Conservation (phyloP, 2,888 invertebrate species). For the Stenoptilia bipunctidactyla region DNA sequence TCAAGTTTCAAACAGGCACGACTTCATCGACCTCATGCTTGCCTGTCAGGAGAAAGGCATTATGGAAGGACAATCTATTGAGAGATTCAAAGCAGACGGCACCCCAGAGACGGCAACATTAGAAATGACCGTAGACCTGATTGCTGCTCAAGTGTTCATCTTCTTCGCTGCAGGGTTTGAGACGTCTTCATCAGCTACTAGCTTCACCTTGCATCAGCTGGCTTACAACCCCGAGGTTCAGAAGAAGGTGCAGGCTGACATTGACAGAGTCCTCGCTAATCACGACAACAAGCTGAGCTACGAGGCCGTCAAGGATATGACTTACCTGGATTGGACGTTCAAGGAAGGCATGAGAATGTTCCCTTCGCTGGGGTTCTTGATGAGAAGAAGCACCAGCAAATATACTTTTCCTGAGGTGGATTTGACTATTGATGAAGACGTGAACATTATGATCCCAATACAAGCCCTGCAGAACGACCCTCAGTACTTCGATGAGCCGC, state of each 20-base stretch:
- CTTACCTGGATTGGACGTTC: constrained; percentile 25
- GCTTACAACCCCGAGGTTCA: constrained; percentile 35
- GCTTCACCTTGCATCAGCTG: constrained; percentile 30
- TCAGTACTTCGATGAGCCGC: constrained; percentile 21
- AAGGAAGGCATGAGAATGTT: constrained; percentile 23
- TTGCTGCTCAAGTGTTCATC: constrained; percentile 12
- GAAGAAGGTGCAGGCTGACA: constrained; percentile 27
- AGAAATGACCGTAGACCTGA: constrained; percentile 19
- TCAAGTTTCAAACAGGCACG: constrained; percentile 17
- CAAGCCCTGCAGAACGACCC: constrained; percentile 24
- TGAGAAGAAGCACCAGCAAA: constrained; percentile 16
- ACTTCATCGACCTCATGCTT: constrained; percentile 21
- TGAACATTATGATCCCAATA: constrained; percentile 19
- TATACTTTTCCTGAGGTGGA: constrained; percentile 21
- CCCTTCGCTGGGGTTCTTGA: constrained; percentile 18
- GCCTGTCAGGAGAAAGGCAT: constrained; percentile 17
- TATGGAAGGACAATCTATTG: constrained; percentile 16
- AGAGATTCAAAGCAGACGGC: constrained; percentile 14
- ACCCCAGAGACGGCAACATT: constrained; percentile 17
- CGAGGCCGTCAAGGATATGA: constrained; percentile 29
- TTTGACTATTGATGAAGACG: constrained; percentile 21
- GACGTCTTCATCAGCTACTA: constrained; percentile 31
- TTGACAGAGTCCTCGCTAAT: constrained; percentile 24
- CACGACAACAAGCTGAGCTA: constrained; percentile 23
- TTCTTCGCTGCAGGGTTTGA: constrained; percentile 25